Conservation (phyloP, 2,797 vertebrate species). For the Enteromius trimaculatus region DNA sequence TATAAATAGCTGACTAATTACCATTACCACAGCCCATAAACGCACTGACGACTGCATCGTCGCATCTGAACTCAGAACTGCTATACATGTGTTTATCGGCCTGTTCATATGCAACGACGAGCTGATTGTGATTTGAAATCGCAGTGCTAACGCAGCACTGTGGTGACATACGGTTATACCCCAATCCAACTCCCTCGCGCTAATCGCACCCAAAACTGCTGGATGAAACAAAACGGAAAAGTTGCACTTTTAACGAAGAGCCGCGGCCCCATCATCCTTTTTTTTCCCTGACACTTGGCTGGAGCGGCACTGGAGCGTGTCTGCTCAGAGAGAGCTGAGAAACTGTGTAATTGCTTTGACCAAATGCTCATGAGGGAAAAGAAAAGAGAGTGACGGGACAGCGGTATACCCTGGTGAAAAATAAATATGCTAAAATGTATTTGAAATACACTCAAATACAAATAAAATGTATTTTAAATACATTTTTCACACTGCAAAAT, state of each 20-base stretch:
- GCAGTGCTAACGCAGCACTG: conserved; percentile 52
- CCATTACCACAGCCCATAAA: conserved; percentile 12
- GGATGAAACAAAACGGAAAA: conserved; percentile 56
- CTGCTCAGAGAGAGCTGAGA: conserved; percentile 11
- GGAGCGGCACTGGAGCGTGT: not conserved
- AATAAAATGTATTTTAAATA: too few relatives aligned
- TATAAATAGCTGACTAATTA: conserved; percentile 9
- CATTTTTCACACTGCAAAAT: too few relatives aligned
- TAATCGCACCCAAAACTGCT: conserved; percentile 20
- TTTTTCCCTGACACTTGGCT: conserved; percentile 52
- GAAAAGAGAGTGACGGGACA: not conserved
- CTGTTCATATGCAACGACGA: not conserved
- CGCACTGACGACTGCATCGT: conserved; percentile 6
- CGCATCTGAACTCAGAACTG: conserved; percentile 1
- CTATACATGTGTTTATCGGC: conserved; percentile 5
- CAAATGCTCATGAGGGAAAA: conserved; percentile 7
- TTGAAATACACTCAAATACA: not conserved
- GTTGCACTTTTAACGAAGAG: conserved; percentile 59
- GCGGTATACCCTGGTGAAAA: not conserved
- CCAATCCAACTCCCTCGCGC: not conserved
- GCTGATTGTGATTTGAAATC: conserved; percentile 23
- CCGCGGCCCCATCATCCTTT: conserved; percentile 46
- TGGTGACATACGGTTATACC: conserved; percentile 9
- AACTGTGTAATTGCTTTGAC: conserved; percentile 32
- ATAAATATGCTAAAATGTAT: too few relatives aligned